Evolutionary conservation across 2,797 vertebrate species (phyloP), one percentile per base, ranked within the genome.

Genomic region (Uromys caudimaculatus): DNA sequence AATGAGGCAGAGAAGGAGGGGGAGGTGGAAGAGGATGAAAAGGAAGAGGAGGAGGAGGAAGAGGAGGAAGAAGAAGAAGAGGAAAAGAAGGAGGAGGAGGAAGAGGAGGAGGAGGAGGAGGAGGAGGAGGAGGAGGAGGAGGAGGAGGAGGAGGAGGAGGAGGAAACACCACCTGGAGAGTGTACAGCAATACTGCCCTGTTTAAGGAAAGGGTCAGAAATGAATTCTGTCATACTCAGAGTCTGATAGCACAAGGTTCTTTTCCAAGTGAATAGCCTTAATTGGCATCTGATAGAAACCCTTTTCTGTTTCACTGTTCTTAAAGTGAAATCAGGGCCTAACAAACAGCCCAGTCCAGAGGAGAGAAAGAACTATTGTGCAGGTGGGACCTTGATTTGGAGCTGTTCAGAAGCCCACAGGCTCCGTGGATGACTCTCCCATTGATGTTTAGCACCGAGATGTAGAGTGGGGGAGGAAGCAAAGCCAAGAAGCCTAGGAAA

Each of bases 401-500:
- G 3, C 0, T 9, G 8, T 27, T 41, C 73, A 35, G n/a, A 81
- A 47, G 9, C 21, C 62, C 84, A 56, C 0, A 4, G 71, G 11
- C 19, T 60, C 58, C 54, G 32, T 27, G 60, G 14, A 71, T 32
- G 16, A 82, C 73, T 44, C 60, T 54, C 82, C 56, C 50, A 32
- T 3, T 58, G 35, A 52, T 6, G 17, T 32, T 84, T 32, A 58
- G 35, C 52, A 54, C 32, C 71, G 64, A n/a, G 24, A 35, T 16
- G 50, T 67, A 0, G 2, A 3, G 19, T 2, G 13, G 38, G 23
- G 1, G 0, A 13, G 19, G 6, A 17, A 2, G 35, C 1, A 1
- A 3, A 35, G 50, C 6, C 8, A 56, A 82, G n/a, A 56, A 7
- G 21, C 79, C 32, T 6, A 10, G 0, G 12, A 73, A 44, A 58